phyloP scores from a whole-genome alignment of 2,888 invertebrate species.

The Pelosia muscerda region DNA sequence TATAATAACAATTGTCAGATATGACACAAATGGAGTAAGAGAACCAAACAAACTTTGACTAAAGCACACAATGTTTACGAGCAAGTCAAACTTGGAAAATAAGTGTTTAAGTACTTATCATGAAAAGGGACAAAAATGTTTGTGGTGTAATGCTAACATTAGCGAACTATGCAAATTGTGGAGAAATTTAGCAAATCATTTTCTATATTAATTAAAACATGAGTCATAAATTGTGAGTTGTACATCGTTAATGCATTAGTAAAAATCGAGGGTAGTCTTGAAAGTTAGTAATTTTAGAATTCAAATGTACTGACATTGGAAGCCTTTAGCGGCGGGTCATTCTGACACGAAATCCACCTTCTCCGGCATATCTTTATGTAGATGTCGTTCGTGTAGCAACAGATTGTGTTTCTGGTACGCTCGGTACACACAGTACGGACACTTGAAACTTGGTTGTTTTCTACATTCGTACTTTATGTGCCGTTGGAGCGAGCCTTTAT shows the following conservation, averaged over 20 bases:
- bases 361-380: conserved; percentile 85
- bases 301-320: conserved; percentile 76
- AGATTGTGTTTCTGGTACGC: conserved; percentile 90
- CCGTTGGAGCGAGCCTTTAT: conserved; percentile 92
- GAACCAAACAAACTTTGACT: not conserved
- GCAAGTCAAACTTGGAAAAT: not conserved
- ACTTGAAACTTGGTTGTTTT: conserved; percentile 90
- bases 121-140: not conserved
- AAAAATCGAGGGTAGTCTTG: conserved; percentile 37
- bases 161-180: not conserved
- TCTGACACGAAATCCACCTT: conserved; percentile 85
- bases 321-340: conserved; percentile 73
- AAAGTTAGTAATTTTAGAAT: conserved; percentile 40
- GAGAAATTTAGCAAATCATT: not conserved
- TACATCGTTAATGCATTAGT: conserved; percentile 37
- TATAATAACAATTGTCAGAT: not conserved
- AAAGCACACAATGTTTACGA: not conserved
- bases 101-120: not conserved
- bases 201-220: not conserved
- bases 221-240: conserved; percentile 11
- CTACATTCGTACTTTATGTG: conserved; percentile 93
- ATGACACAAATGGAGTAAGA: too few relatives aligned
- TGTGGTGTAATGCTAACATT: conserved; percentile 1
- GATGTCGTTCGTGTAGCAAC: conserved; percentile 84
- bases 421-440: conserved; percentile 89